Evolutionary conservation across 2,113 vertebrate genomes (phyloP), one percentile per base, ranked within the genome.

Genomic region (Brevimyrus niger): DNA sequence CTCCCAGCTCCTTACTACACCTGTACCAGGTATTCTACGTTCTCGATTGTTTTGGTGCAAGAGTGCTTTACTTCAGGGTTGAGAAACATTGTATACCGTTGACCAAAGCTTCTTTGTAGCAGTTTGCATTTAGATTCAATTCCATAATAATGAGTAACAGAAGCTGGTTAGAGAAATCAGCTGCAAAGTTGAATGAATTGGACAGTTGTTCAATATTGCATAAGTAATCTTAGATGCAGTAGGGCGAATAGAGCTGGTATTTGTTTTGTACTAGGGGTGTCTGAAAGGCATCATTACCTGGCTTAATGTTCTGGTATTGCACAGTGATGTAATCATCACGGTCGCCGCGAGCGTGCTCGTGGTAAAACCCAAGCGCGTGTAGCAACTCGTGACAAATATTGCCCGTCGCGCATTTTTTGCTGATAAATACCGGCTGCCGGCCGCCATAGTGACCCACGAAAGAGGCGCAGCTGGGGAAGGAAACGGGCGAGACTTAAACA

Each of bases 331-430:
- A 91, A 0, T 65, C 0, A 0, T 94, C 95, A 0, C 96, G 94
- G 90, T 97, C 96, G 0, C 23, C 87, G 27, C 96, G 91, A 0
- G 95, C 94, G 17, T 97, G 97, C 80, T 97, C 96, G 0, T 97
- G 97, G 91, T 94, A 91, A 91, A 97, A 96, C 17, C 97, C 96
- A 48, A 96, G 90, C 1, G 96, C 91, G 0, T 97, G 97, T 90
- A 97, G 95, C 1, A 97, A 51, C 91, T 97, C 96, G 0, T 97
- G 97, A 0, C 92, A 90, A 4, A 95, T 93, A 1, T 97, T 96
- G 0, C 96, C 96, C 65, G 11, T 53, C 0, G 35, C 65, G 89
- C 97, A 97, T 2, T 1, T 1, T 0, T 91, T 87, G 0, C 92
- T 93, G 15, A 97, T 0, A 0, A 93, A 95, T 1, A 97, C 7